These are phyloP conservation scores for Oscheius sp. DNA, from an alignment of 2,888 invertebrate species.

Conservation along the genomic window DNA sequence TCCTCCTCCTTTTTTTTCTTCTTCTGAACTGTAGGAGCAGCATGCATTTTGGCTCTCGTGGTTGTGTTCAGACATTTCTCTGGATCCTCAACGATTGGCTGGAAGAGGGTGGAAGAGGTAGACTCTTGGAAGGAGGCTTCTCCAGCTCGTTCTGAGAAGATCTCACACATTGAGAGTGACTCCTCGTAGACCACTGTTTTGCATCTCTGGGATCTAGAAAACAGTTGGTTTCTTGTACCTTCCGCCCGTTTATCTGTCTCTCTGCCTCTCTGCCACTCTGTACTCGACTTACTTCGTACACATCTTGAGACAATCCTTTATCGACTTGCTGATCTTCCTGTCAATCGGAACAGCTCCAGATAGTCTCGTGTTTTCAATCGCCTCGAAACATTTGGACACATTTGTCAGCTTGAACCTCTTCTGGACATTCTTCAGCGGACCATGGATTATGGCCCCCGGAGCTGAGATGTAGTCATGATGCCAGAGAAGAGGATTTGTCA, in stretches of 20 bases:
- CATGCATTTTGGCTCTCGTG: neutral
- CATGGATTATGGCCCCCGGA: slow-evolving; percentile 26
- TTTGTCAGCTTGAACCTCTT: neutral
- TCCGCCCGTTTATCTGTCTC: neutral
- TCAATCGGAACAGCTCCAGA: slow-evolving; percentile 18
- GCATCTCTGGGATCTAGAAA: slow-evolving; percentile 12
- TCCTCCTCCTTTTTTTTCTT: slow-evolving; percentile 10
- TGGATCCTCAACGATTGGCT: slow-evolving; percentile 25
- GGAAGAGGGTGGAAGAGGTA: slow-evolving; percentile 7
- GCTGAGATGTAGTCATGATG: slow-evolving; percentile 17
- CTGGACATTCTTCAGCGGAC: neutral
- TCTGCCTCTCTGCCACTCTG: neutral
- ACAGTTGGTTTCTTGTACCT: neutral
- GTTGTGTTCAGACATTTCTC: slow-evolving; percentile 8
- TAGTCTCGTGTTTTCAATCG: slow-evolving; percentile 1
- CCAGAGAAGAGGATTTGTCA: slow-evolving; percentile 16
- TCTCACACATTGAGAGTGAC: slow-evolving; percentile 26
- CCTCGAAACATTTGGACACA: slow-evolving; percentile 20
- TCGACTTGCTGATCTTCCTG: neutral
- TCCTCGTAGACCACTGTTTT: slow-evolving; percentile 17
- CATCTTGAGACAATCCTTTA: slow-evolving; percentile 6
- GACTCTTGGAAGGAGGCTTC: neutral
- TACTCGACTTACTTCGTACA: slow-evolving; percentile 1
- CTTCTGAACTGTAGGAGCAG: slow-evolving; percentile 10
- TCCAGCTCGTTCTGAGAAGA: slow-evolving; percentile 15